These are phyloP conservation scores for Poecilobothrus nobilitatus DNA, from an alignment of 2,888 invertebrate species.

Conservation along the genomic window DNA sequence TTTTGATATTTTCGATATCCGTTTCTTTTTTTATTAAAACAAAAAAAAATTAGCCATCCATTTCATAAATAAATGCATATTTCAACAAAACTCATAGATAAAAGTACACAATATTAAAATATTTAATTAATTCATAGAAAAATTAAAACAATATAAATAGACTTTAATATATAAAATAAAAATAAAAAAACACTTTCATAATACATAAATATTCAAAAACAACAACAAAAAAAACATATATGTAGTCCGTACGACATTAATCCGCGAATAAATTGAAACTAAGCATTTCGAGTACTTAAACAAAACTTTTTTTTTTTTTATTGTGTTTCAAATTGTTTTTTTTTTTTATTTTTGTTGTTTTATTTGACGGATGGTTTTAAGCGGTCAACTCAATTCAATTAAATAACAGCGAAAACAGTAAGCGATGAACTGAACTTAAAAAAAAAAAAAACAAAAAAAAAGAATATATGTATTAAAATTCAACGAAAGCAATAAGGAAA, in stretches of 20 bases:
- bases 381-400: constrained; percentile 1
- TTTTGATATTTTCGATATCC: no score
- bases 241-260: not conserved
- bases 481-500: no score
- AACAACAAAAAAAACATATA: no score
- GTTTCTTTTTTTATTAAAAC: no score
- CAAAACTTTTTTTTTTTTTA: not conserved
- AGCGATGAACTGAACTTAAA: constrained; percentile 1
- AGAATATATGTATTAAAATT: no score
- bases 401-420: constrained; percentile 3
- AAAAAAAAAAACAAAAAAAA: not conserved
- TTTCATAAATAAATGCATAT: no score
- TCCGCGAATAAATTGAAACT: constrained; percentile 3
- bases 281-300: not conserved
- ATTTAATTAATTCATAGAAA: no score
- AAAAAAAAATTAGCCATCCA: no score
- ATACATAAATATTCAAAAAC: not conserved
- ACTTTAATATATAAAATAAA: no score
- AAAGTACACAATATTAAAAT: no score
- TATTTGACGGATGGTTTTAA: not conserved
- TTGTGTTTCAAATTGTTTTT: not conserved
- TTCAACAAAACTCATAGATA: no score
- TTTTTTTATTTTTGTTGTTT: not conserved
- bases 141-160: no score
- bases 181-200: not conserved